Evolutionary conservation across 2,888 invertebrate genomes (phyloP).

Genomic region (Andrena bicolor): DNA sequence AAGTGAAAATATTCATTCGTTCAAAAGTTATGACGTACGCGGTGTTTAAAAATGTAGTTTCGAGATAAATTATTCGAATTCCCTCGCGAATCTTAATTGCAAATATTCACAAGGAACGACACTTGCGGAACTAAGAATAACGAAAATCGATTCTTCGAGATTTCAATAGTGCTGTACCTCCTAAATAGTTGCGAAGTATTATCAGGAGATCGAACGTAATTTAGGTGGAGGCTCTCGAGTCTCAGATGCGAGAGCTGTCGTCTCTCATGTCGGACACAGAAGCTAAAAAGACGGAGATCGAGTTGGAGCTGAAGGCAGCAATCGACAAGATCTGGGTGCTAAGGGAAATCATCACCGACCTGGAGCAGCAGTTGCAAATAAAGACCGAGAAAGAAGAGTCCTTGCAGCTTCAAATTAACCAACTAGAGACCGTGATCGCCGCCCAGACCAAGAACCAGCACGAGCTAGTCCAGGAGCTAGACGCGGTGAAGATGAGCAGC

Average conservation of each 20-base stretch:
- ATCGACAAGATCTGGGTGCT: slow-evolving; percentile 91
- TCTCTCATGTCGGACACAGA: slow-evolving; percentile 88
- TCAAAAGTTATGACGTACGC: too few species aligned
- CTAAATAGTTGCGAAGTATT: not conserved
- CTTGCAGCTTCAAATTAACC: slow-evolving; percentile 87
- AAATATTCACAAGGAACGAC: too few species aligned
- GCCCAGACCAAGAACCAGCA: slow-evolving; percentile 87
- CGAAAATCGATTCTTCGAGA: too few species aligned
- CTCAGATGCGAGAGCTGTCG: slow-evolving; percentile 90
- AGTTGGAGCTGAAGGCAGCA: slow-evolving; percentile 91
- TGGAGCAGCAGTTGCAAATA: slow-evolving; percentile 91
- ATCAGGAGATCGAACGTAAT: not conserved
- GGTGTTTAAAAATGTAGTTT: too few species aligned
- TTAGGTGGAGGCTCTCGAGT: slow-evolving; percentile 92
- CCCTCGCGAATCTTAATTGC: too few species aligned
- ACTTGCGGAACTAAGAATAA: too few species aligned
- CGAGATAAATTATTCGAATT: too few species aligned
- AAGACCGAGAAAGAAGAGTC: slow-evolving; percentile 88
- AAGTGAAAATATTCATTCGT: too few species aligned
- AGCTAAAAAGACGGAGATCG: slow-evolving; percentile 88
- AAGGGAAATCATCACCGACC: slow-evolving; percentile 91
- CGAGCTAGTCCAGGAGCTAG: slow-evolving; percentile 86
- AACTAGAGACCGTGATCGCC: slow-evolving; percentile 87
- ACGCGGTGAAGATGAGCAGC: slow-evolving; percentile 86
- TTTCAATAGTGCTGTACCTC: too few species aligned